phyloP scores from a whole-genome alignment of 2,113 vertebrate genomes.

The Xyliphius kryptos region DNA sequence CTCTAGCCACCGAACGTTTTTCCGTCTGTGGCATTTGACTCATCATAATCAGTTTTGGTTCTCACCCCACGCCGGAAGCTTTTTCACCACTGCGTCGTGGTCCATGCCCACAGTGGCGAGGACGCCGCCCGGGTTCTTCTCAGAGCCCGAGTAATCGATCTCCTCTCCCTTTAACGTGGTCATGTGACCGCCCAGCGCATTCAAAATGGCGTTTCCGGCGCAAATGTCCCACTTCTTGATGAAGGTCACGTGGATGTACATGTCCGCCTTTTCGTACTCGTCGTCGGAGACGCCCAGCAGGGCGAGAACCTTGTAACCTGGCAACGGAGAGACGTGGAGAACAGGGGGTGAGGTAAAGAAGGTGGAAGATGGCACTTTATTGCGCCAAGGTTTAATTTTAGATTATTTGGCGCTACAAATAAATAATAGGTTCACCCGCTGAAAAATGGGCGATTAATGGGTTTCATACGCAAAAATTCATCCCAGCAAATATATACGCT shows the following conservation, averaged over 20 bases:
- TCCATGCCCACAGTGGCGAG: constrained; percentile 80
- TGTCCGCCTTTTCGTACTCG: constrained; percentile 77
- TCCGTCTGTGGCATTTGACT: too few species aligned
- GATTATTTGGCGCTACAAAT: too few species aligned
- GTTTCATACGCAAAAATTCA: too few species aligned
- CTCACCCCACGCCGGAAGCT: constrained; percentile 69
- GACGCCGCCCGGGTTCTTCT: constrained; percentile 79
- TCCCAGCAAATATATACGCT: too few species aligned
- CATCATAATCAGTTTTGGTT: too few species aligned
- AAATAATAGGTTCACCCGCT: too few species aligned
- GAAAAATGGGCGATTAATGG: too few species aligned
- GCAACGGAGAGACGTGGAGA: too few species aligned
- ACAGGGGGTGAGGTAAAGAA: too few species aligned
- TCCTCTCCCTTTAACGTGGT: constrained; percentile 84
- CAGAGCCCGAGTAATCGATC: constrained; percentile 78
- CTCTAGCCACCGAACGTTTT: too few species aligned
- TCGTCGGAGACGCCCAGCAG: constrained; percentile 73
- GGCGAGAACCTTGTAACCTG: constrained; percentile 92
- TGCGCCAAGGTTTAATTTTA: too few species aligned
- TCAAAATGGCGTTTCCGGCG: constrained; percentile 85
- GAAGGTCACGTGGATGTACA: constrained; percentile 86
- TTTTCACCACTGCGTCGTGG: constrained; percentile 78
- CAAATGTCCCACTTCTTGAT: constrained; percentile 99
- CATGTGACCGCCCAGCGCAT: constrained; percentile 85
- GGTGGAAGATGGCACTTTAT: too few species aligned